phyloP scores from a whole-genome alignment of 2,797 vertebrate species.

The Poeciliopsis presidionis region DNA sequence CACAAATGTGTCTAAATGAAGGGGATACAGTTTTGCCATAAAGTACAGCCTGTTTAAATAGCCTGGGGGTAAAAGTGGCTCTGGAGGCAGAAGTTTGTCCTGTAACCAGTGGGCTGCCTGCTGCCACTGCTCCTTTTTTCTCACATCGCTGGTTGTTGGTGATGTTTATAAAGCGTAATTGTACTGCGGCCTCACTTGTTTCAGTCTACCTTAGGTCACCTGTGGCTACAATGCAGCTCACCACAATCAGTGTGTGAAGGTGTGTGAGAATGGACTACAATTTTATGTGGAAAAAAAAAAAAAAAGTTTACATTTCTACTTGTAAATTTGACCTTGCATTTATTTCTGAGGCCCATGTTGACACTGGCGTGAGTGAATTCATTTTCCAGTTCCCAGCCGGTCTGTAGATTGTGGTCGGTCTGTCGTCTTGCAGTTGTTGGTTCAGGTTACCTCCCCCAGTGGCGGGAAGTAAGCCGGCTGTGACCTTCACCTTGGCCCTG shows the following conservation, averaged over 20 bases:
- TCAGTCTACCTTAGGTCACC: neutral
- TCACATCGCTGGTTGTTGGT: neutral
- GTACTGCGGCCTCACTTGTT: neutral
- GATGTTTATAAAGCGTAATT: neutral
- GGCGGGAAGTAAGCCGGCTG: conserved; percentile 65
- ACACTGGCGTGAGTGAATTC: conserved; percentile 37
- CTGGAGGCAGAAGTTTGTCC: neutral
- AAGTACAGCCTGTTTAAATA: neutral
- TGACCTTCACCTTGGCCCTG: conserved; percentile 76
- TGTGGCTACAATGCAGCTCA: neutral
- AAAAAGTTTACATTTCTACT: neutral
- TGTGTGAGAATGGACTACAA: neutral
- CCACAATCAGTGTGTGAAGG: neutral
- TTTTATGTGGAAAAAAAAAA: neutral
- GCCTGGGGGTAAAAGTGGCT: too few relatives aligned
- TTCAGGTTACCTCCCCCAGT: conserved; percentile 77
- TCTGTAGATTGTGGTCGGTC: conserved; percentile 42
- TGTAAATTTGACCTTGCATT: conserved; percentile 16
- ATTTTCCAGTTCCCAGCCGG: conserved; percentile 56
- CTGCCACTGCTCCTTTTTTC: neutral
- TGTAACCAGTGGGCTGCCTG: neutral
- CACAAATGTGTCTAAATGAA: neutral
- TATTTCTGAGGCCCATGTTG: conserved; percentile 30
- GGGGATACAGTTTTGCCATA: neutral
- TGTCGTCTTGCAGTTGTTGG: conserved; percentile 66